Evolutionary conservation across 2,113 vertebrate species (phyloP), one percentile per base, ranked within the genome.

Genomic region (Chionis minor): DNA sequence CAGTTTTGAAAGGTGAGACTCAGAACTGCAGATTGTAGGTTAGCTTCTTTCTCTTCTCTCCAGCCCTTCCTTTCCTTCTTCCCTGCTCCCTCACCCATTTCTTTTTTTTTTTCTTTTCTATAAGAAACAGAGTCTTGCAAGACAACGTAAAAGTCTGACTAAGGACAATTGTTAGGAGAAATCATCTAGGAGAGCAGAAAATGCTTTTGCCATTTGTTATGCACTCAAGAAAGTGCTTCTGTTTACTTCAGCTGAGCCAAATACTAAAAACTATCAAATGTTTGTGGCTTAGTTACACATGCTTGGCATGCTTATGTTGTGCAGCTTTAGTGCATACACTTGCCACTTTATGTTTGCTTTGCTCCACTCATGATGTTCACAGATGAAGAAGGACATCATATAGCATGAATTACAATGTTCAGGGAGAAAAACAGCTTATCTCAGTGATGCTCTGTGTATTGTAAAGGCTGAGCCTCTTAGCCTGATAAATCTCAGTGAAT

Each of bases 1-100:
- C 58, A 24, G n/a, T 85, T 96, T 77, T 90, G 81, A 94, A 94
- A 92, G 70, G 74, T 80, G 74, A 94, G 61, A 82, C 22, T 90
- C n/a, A 70, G 62, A 90, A 61, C 49, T 73, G 33, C 54, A 80
- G 38, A 73, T 12, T 82, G 54, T 15, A 70, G 13, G 58, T 88
- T 73, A 86, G 47, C 30, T 90, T 67, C 35, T 71, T 38, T 63
- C 22, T 32, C 14, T 8, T 61, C 17, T 17, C 15, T 51, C 33
- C 18, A 52, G 78, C 7, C 8, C 28, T 80, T 86, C 7, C 30
- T 74, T 83, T 66, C 58, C 44, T 73, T 77, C 74, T 81, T 51
- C 47, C 32, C 47, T 80, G 28, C 33, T 88, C 32, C 17, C 35
- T 51, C n/a, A 3, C 6, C 71, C 4, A 38, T 69, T 94, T 72